Evolutionary conservation across 2,888 invertebrate genomes (phyloP), one percentile per base, ranked within the genome.

Genomic region (Steinernema carpocapsae): DNA sequence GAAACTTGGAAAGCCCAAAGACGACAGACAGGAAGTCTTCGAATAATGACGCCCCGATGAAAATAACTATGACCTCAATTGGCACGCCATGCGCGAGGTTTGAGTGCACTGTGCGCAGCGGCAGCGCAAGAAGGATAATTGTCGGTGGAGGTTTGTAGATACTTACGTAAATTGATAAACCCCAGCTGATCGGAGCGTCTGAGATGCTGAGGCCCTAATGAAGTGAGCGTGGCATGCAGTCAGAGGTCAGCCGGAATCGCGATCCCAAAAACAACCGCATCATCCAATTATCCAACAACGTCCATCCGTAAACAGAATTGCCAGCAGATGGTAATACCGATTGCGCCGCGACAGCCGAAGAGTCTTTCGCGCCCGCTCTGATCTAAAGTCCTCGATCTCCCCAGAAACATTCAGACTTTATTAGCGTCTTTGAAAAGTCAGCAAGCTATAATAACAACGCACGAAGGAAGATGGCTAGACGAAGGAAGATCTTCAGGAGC

Each of bases 191-290:
- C 37, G 3, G 37, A 37, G 37, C 10, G 37, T 29, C 29, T 32
- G 10, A 64, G 64, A 64, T 64, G 29, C 3, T 64, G 12, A 29
- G 14, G 64, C 29, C 29, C 37, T 64, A 64, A 64, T 64, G 64
- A 64, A 32, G 64, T 4, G 64, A 64, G 12, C 17, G 29, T 29
- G 64, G 32, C 64, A 64, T 29, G 29, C 64, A 26, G 17, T 17
- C 64, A 64, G 64, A 64, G 64, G 64, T 64, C 64, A 64, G 37
- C 64, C 64, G 64, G 64, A 64, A 64, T 64, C 64, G 64, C 29
- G 3, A 17, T 4, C 37, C 64, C 29, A 64, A 64, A 64, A 64
- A 64, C 64, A 64, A 29, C 32, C 64, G 64, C 64, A 29, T 64
- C 64, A 64, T 64, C 64, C 64, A 64, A 64, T 64, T 64, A 64